Evolutionary conservation across 2,888 invertebrate genomes (phyloP), one percentile per base, ranked within the genome.

Genomic region (Dicyrtomina minuta): DNA sequence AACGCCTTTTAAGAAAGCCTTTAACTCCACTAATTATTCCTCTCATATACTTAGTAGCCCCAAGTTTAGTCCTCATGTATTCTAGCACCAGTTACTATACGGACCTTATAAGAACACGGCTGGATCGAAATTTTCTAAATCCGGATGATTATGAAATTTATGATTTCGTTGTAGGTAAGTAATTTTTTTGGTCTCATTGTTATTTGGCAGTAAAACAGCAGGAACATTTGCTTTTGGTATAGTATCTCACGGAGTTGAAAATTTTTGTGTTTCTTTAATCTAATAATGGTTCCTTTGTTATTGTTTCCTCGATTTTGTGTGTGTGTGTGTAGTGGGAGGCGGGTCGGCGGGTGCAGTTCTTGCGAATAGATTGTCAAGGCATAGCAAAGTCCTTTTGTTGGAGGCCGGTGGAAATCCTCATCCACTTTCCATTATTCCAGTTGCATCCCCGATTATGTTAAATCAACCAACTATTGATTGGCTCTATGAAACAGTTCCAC

Each of bases 381-480:
- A 58, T 26, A 55, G 22, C 33, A 22, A n/a, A 17, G 69, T 69
- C 15, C 27, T 69, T 12, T 39, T 69, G 26, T n/a, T 69, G 3
- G 69, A 69, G 41, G 64, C 68, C 1, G 68, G 68, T 0, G 68
- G 68, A 55, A 51, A 61, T 62, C 68, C 68, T 8, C 62, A 68
- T 55, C 62, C 68, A 22, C 15, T 68, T 15, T 17, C 64, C 17
- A 13, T 27, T 1, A n/a, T 68, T 17, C 68, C 68, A 1, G 56
- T 68, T 41, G 55, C 64, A n/a, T 33, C 27, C 13, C 46, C 61
- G 2, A 68, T 64, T 6, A 55, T 68, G 20, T 17, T 62, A 1
- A 64, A 64, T 56, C 61, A 53, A 27, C 53, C 53, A 2, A 26
- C 68, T 2, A 62, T 68, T 22, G 71, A 71, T 33, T 71, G 71